These are phyloP conservation scores for Chamaea fasciata DNA, from an alignment of 2,113 vertebrate genomes.

Conservation along the genomic window DNA sequence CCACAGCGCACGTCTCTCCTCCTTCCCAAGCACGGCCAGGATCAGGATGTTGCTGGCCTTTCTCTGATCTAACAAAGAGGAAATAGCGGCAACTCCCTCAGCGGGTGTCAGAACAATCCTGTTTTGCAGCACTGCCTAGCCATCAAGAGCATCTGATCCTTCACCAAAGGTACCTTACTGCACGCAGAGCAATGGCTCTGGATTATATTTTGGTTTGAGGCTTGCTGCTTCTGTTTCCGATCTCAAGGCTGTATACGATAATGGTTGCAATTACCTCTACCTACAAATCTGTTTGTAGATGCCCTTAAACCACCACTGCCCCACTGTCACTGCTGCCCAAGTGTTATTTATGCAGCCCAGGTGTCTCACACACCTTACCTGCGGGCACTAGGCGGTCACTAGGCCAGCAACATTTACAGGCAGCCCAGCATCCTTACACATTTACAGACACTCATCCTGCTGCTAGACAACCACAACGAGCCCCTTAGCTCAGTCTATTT, in stretches of 20 bases:
- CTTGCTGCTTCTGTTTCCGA: not conserved
- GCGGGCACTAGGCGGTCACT: fast-evolving
- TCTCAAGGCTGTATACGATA: not conserved
- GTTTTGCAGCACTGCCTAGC: not conserved
- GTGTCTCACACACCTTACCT: not conserved
- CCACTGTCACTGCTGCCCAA: not conserved
- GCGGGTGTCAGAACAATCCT: not conserved
- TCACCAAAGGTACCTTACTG: not conserved
- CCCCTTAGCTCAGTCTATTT: not conserved
- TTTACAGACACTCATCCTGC: not conserved
- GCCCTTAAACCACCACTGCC: not conserved
- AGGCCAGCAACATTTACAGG: not conserved
- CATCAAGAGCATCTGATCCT: not conserved
- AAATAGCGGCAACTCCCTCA: constrained; percentile 14
- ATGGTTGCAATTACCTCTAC: not conserved
- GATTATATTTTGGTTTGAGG: not conserved
- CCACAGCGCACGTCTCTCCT: not conserved
- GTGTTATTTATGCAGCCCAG: not conserved
- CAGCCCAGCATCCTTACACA: not conserved
- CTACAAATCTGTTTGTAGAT: not conserved
- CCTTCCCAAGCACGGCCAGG: fast-evolving
- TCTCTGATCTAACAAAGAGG: not conserved
- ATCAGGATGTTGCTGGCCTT: not conserved
- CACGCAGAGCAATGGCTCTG: not conserved
- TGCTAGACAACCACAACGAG: not conserved